Conservation (phyloP, 2,113 vertebrate genomes). For the Stegastes partitus region DNA sequence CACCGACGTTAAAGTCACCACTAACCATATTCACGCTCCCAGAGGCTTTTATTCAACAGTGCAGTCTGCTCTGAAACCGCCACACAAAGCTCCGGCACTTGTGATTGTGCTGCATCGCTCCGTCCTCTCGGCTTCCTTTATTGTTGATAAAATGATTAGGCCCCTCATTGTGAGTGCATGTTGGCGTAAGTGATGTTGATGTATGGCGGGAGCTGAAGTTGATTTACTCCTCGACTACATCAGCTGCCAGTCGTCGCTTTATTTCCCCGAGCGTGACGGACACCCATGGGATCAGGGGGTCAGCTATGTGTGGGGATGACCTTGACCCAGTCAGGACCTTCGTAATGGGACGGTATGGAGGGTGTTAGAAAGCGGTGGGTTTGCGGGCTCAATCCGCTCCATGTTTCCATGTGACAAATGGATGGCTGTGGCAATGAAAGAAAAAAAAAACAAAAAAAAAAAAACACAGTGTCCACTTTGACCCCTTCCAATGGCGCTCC, state of each 20-base stretch:
- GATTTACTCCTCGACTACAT: constrained; percentile 75
- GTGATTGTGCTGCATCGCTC: constrained; percentile 12
- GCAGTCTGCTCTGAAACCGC: constrained; percentile 8
- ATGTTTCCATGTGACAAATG: constrained; percentile 73
- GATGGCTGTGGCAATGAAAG: constrained; percentile 38
- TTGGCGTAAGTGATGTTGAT: constrained; percentile 76
- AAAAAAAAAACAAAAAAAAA: constrained; percentile 29
- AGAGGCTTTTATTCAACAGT: constrained; percentile 6
- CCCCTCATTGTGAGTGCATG: constrained; percentile 56
- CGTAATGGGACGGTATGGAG: constrained; percentile 28
- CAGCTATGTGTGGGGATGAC: constrained; percentile 71
- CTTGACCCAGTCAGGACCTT: constrained; percentile 74
- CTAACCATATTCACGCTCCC: background rate
- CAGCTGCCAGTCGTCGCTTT: constrained; percentile 70
- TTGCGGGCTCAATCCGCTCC: constrained; percentile 38
- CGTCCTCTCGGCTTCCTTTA: constrained; percentile 23
- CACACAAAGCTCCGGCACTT: constrained; percentile 36
- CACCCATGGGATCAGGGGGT: constrained; percentile 61
- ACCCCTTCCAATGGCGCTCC: constrained; percentile 52
- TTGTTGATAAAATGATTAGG: constrained; percentile 60
- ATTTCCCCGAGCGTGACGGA: constrained; percentile 74
- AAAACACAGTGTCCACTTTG: constrained; percentile 71
- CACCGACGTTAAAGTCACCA: constrained; percentile 22
- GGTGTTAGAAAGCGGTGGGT: constrained; percentile 37
- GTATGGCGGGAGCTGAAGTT: constrained; percentile 72